A percentile compares a stretch with the other conserved stretches of the same genome.
Conservation (phyloP, 2,797 vertebrate species). For the Falco rusticolus region DNA sequence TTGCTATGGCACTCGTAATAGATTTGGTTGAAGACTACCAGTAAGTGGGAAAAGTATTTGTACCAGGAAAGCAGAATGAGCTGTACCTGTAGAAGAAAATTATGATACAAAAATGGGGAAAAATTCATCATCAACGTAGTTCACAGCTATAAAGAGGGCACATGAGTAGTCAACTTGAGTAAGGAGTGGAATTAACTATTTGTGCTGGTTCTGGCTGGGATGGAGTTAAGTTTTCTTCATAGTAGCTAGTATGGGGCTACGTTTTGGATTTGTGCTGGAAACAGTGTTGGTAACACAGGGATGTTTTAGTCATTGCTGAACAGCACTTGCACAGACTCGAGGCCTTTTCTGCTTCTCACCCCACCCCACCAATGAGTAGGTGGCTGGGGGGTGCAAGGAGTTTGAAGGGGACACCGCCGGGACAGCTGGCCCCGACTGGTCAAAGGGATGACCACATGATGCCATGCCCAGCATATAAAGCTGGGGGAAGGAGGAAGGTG, state of each 20-base stretch:
- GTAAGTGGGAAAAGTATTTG: background rate
- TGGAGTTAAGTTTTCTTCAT: too few relatives aligned
- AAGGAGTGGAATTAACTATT: background rate
- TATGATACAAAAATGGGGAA: background rate
- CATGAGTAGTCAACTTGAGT: background rate
- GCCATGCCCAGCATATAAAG: background rate
- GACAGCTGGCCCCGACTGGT: background rate
- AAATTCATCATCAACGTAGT: background rate
- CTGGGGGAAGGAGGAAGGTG: background rate
- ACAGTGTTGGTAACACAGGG: background rate
- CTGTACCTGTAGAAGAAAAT: background rate
- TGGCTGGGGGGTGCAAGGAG: too few relatives aligned
- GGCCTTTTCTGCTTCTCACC: background rate
- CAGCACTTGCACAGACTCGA: background rate
- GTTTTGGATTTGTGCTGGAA: background rate
- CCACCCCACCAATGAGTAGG: background rate
- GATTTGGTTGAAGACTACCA: background rate
- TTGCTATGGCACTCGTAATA: background rate
- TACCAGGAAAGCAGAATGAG: background rate
- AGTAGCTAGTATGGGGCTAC: background rate
- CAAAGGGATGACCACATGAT: background rate
- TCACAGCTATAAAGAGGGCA: background rate
- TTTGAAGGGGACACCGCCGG: background rate
- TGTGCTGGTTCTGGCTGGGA: background rate
- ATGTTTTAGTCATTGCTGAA: background rate